A percentile compares a stretch with the other conserved stretches of the same genome.
These are phyloP conservation scores for Melanophora roralis DNA, from an alignment of 2,888 invertebrate genomes.

Conservation along the genomic window DNA sequence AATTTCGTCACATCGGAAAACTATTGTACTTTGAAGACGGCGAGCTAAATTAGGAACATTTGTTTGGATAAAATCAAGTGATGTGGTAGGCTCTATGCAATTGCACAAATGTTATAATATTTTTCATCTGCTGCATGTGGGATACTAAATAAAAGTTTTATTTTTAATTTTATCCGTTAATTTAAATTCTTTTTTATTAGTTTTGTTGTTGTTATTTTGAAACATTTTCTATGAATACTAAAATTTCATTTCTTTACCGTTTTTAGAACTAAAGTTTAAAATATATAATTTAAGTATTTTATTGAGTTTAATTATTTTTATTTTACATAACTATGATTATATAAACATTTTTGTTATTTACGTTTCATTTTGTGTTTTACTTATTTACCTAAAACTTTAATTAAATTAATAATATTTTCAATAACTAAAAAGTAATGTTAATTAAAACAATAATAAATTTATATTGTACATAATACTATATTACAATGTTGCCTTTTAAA, in stretches of 20 bases:
- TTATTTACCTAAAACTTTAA: conserved; percentile 53
- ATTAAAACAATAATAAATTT: conserved; percentile 35
- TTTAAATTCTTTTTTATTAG: conserved; percentile 65
- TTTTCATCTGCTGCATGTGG: not conserved
- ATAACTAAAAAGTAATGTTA: conserved; percentile 38
- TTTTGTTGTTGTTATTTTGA: conserved; percentile 71
- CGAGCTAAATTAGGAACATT: too few species aligned
- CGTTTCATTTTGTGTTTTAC: conserved; percentile 37
- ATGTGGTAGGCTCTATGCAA: too few species aligned
- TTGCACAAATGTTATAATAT: too few species aligned
- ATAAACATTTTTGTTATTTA: conserved; percentile 51
- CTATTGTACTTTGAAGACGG: too few species aligned
- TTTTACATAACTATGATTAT: conserved; percentile 65
- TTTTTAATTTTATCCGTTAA: too few species aligned
- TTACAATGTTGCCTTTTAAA: too few species aligned
- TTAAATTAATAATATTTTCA: conserved; percentile 51
- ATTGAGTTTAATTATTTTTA: conserved; percentile 51
- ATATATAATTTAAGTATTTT: conserved; percentile 59
- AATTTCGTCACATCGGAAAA: too few species aligned
- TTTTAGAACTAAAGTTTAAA: conserved; percentile 59
- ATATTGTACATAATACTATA: conserved; percentile 47
- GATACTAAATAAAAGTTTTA: conserved; percentile 34
- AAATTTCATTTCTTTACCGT: conserved; percentile 64
- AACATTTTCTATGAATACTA: conserved; percentile 76
- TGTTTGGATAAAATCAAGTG: too few species aligned